Conservation (phyloP, 2,113 vertebrate species). For the Gallinago undulata region DNA sequence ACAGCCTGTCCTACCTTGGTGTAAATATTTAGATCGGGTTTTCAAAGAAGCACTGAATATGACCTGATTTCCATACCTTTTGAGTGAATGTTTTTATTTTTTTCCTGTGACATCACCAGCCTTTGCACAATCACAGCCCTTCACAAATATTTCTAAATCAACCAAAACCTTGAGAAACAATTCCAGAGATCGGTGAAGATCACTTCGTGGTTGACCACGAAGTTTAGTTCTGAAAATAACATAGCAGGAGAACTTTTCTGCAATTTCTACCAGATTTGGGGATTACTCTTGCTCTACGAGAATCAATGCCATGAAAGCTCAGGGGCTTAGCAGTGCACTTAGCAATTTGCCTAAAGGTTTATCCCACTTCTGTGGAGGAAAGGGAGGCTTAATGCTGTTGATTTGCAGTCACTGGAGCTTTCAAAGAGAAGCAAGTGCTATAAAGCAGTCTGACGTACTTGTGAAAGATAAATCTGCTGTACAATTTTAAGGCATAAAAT, state of each 20-base stretch:
- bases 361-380: slow-evolving; percentile 14
- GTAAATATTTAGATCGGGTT: neutral
- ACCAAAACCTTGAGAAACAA: neutral
- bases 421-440: slow-evolving; percentile 22
- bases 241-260: neutral
- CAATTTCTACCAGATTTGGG: neutral
- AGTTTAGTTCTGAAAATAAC: neutral
- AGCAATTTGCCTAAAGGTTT: slow-evolving; percentile 49
- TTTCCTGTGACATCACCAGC: neutral
- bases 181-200: neutral
- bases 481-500: slow-evolving; percentile 34
- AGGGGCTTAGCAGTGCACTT: slow-evolving; percentile 33
- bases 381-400: slow-evolving; percentile 41
- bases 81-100: neutral
- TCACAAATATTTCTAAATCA: neutral
- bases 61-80: neutral
- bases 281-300: neutral
- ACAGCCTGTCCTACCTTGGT: neutral
- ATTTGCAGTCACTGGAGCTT: slow-evolving; percentile 46
- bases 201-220: neutral
- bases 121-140: neutral
- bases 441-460: slow-evolving; percentile 28
- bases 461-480: slow-evolving; percentile 40
- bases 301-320: slow-evolving; percentile 18
- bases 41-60: neutral